Conservation (phyloP, 2,888 invertebrate genomes). For the Scaptomyza parva region DNA sequence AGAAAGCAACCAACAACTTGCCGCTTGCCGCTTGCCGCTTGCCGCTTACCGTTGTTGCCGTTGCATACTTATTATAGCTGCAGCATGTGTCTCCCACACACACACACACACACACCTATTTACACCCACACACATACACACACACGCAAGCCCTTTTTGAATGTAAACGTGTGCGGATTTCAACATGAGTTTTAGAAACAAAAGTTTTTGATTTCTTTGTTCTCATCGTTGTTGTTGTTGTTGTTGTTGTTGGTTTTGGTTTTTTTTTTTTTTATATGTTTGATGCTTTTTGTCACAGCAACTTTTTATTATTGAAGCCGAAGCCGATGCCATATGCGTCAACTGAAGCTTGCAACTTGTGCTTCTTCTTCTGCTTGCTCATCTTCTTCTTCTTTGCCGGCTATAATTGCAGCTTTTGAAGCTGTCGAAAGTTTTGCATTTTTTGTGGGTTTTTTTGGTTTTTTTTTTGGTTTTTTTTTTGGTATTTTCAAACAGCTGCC, state of each 20-base stretch:
- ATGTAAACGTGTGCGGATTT: conserved; percentile 61
- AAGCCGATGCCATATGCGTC: conserved; percentile 1
- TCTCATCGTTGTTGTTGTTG: conserved; percentile 52
- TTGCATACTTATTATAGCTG: conserved; percentile 74
- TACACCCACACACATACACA: conserved; percentile 66
- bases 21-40: too few relatives aligned
- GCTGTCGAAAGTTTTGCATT: conserved; percentile 62
- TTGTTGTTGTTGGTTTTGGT: conserved; percentile 11
- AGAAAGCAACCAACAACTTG: conserved; percentile 56
- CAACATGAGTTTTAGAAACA: conserved; percentile 80
- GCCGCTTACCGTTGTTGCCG: conserved; percentile 33
- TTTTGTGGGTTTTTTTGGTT: too few relatives aligned
- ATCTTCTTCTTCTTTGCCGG: not conserved
- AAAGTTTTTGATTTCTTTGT: conserved; percentile 79
- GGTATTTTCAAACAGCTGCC: conserved; percentile 46
- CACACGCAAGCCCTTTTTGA: conserved; percentile 41
- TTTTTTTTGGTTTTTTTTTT: too few relatives aligned
- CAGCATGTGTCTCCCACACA: conserved; percentile 67
- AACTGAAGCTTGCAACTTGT: not conserved
- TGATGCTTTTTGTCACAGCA: conserved; percentile 47
- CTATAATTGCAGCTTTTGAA: conserved; percentile 63
- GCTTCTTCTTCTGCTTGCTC: not conserved
- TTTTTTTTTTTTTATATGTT: conserved; percentile 11
- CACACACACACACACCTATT: too few relatives aligned
- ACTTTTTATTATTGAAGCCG: conserved; percentile 52